A percentile compares a stretch with the other conserved stretches of the same genome.
These are phyloP conservation scores for Coenonympha glycerion DNA, from an alignment of 2,888 invertebrate species.

Conservation along the genomic window DNA sequence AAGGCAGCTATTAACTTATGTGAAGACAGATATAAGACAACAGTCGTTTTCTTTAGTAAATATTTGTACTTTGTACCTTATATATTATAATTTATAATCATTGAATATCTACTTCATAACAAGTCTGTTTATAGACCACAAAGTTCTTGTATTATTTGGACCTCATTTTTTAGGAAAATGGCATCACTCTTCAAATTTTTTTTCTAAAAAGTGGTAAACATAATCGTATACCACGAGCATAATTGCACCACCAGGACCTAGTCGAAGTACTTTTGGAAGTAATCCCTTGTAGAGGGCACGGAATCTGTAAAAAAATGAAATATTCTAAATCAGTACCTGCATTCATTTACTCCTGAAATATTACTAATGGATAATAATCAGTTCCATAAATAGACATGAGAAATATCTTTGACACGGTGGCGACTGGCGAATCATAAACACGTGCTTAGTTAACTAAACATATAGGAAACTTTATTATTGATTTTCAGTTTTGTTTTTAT, in stretches of 20 bases:
- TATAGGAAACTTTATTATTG: too few species aligned
- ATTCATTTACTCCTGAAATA: not conserved
- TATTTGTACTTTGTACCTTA: not conserved
- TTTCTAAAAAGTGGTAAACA: constrained; percentile 83
- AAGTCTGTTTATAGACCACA: not conserved
- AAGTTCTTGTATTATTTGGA: not conserved
- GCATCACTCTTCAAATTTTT: constrained; percentile 43
- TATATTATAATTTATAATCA: not conserved
- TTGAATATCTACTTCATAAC: not conserved
- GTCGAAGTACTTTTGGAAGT: constrained; percentile 90
- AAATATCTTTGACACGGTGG: constrained; percentile 14
- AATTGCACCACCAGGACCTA: constrained; percentile 96
- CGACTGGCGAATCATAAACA: too few species aligned
- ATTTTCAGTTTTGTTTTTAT: too few species aligned
- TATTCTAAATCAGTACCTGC: not conserved
- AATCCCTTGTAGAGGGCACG: constrained; percentile 93
- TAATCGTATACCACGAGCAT: constrained; percentile 96
- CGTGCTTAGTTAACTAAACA: not conserved
- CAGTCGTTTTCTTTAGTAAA: not conserved
- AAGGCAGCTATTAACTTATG: too few species aligned
- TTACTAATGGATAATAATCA: constrained; percentile 4
- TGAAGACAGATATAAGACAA: too few species aligned
- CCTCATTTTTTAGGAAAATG: constrained; percentile 13
- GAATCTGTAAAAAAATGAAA: constrained; percentile 75
- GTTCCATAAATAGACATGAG: constrained; percentile 14